These are phyloP conservation scores for Stenoptilia bipunctidactyla DNA, from an alignment of 2,888 invertebrate genomes.

Conservation along the genomic window DNA sequence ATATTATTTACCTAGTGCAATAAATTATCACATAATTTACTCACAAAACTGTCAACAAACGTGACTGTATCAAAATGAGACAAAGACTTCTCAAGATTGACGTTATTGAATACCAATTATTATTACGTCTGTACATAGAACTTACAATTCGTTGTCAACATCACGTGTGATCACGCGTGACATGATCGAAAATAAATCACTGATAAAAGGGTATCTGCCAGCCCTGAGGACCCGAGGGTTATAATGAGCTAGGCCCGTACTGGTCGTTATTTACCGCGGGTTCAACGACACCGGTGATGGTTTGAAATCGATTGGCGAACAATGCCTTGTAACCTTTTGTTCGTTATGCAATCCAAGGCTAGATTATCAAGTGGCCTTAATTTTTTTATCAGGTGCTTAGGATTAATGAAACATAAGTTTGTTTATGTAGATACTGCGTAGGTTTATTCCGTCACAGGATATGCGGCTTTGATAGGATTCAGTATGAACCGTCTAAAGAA, in stretches of 20 bases:
- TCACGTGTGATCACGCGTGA: not conserved
- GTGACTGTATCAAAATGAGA: too few species aligned
- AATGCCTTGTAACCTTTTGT: not conserved
- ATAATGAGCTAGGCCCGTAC: not conserved
- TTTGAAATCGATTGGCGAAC: not conserved
- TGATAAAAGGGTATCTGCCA: not conserved
- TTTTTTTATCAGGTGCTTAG: not conserved
- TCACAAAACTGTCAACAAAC: too few species aligned
- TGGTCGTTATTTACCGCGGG: not conserved
- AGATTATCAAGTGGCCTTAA: not conserved
- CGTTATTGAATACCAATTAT: too few species aligned
- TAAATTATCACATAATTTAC: too few species aligned
- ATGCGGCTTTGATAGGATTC: too few species aligned
- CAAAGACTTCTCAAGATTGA: too few species aligned
- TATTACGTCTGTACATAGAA: too few species aligned
- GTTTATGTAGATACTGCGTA: too few species aligned
- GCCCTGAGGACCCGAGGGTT: not conserved
- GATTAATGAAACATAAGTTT: not conserved
- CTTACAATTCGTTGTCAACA: too few species aligned
- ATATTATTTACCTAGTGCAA: too few species aligned
- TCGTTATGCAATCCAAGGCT: slow-evolving; percentile 1
- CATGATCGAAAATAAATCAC: not conserved
- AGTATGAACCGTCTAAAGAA: too few species aligned
- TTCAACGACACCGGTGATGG: not conserved
- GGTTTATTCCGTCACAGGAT: too few species aligned